Base-by-base conservation (phyloP, 2,797 vertebrate genomes). In the Lacerta viridis region DNA sequence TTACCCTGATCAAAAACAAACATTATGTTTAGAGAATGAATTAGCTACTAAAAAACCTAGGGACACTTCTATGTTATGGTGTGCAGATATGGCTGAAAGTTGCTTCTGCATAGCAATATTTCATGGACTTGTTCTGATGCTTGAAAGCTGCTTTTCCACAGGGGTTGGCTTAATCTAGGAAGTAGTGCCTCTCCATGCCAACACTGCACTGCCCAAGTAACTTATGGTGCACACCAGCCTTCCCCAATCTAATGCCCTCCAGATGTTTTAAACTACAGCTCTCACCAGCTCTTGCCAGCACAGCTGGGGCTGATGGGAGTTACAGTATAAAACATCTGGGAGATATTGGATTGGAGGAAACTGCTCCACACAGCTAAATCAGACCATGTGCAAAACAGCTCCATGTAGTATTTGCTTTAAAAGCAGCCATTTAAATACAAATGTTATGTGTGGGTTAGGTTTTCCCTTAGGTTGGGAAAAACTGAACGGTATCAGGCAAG, bases 1-100 rank as follows among this genome's bases (percentile, higher is more conserved):
- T 75, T 90, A 23, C 85, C 5, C 41, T 93, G 36, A 87, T 87
- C 85, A 76, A 89, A 55, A 78, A 90, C 93, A 89, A 91, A 75
- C 69, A 61, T 92, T 41, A 83, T 55, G 80, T 87, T 2, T 69
- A 15, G 75, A 88, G 20, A 85, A 86, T 88, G 86, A 91, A 43
- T 85, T 89, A 90, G 5, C 88, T 46, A n/a, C 6, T 84, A 17
- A 89, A 76, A 4, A 79, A 13, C 71, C 80, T 46, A 39, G 7
- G 36, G 85, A 85, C 8, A 83, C 8, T 43, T 79, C 68, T 74
- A 59, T 20, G 25, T 72, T 46, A 41, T 80, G 29, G 10, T 3
- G 3, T 39, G 5, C 20, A 55, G 33, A 69, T 9, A 55, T 3
- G 75, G 46, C 25, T 83, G 72, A 88, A 83, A 68, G 39, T 68